phyloP scores from a whole-genome alignment of 2,888 invertebrate genomes.

The Epinotia nisella region DNA sequence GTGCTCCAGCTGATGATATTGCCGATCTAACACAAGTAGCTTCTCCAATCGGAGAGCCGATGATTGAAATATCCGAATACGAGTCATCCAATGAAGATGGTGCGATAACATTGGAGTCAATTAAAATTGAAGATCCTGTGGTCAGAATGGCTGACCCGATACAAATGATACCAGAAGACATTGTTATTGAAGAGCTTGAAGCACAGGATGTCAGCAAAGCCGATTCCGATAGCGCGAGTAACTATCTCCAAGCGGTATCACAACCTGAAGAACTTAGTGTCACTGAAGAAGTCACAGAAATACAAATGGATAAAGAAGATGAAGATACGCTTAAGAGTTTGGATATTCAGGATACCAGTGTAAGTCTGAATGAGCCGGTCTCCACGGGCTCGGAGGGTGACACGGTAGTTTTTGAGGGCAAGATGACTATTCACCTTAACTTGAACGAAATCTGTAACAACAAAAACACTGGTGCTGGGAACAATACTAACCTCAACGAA shows the following conservation, averaged over 20 bases:
- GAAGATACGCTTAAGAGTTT: constrained; percentile 83
- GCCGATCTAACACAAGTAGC: constrained; percentile 84
- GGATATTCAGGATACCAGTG: constrained; percentile 83
- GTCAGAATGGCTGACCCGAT: constrained; percentile 59
- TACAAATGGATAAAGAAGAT: constrained; percentile 81
- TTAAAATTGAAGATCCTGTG: constrained; percentile 65
- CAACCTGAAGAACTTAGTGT: constrained; percentile 77
- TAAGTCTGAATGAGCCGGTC: constrained; percentile 81
- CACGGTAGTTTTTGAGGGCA: constrained; percentile 82
- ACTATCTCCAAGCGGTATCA: constrained; percentile 76
- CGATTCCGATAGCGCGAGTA: constrained; percentile 76
- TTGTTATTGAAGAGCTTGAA: constrained; percentile 78
- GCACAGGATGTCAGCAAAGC: constrained; percentile 70
- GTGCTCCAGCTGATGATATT: constrained; percentile 90
- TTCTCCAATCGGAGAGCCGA: constrained; percentile 77
- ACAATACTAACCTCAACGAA: constrained; percentile 66
- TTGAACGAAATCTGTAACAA: constrained; percentile 82
- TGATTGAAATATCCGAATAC: constrained; percentile 75
- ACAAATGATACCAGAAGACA: constrained; percentile 65
- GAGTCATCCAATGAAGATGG: constrained; percentile 79
- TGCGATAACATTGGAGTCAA: constrained; percentile 58
- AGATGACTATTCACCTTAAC: constrained; percentile 83
- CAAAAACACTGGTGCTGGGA: constrained; percentile 77
- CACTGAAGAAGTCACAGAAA: constrained; percentile 78
- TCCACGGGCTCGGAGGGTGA: constrained; percentile 79